Conservation (phyloP, 2,113 vertebrate genomes). For the Vireo altiloquus region DNA sequence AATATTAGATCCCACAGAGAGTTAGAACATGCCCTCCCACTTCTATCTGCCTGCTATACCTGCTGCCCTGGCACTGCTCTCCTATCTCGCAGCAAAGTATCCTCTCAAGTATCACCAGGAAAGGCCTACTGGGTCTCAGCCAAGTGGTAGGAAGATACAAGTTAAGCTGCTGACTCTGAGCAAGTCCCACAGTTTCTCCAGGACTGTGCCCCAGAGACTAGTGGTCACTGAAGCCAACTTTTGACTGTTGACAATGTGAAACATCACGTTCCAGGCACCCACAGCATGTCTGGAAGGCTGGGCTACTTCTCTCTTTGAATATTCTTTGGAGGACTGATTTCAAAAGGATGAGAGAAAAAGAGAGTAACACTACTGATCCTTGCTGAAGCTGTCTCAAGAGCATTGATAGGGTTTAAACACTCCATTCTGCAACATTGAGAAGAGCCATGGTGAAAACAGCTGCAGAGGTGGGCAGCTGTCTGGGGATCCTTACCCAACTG, state of each 20-base stretch:
- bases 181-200: not conserved
- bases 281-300: not conserved
- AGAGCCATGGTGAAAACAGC: not conserved
- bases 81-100: not conserved
- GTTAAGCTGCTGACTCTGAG: not conserved
- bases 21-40: not conserved
- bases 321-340: not conserved
- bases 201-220: not conserved
- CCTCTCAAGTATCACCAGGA: not conserved
- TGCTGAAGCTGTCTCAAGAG: not conserved
- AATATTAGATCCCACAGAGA: not conserved
- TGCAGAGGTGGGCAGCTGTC: not conserved
- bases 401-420: not conserved
- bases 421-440: not conserved
- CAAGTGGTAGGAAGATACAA: not conserved
- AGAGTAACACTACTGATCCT: not conserved
- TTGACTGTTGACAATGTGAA: not conserved
- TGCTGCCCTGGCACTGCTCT: not conserved
- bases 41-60: not conserved
- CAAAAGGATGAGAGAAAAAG: not conserved
- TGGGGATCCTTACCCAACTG: not conserved
- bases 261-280: accelerated
- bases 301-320: not conserved
- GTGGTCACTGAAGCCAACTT: not conserved
- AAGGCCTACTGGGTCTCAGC: not conserved